These are phyloP conservation scores for Myopa tessellatipennis DNA, from an alignment of 2,888 invertebrate genomes.

Conservation along the genomic window DNA sequence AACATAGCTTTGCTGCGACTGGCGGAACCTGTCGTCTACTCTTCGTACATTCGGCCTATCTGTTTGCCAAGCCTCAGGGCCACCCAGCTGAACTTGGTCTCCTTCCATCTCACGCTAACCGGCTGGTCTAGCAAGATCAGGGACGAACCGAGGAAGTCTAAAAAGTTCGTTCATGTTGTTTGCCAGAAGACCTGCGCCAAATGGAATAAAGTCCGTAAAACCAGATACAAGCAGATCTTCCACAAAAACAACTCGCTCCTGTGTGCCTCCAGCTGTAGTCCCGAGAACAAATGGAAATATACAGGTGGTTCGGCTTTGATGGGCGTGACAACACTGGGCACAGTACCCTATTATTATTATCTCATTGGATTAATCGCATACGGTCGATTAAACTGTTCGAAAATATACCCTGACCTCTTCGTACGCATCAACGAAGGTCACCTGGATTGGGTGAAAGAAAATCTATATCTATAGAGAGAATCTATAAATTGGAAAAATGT, in stretches of 20 bases:
- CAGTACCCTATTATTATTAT: not conserved
- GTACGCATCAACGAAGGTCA: not conserved
- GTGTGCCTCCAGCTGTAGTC: not conserved
- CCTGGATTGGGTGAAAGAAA: slow-evolving; percentile 7
- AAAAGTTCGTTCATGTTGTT: not conserved
- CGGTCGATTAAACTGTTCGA: not conserved
- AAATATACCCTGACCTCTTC: not conserved
- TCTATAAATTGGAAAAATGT: no score
- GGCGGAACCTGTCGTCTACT: slow-evolving; percentile 68
- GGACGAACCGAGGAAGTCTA: not conserved
- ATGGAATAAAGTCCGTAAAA: not conserved
- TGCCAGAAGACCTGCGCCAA: not conserved
- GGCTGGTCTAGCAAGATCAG: not conserved
- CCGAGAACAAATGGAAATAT: not conserved
- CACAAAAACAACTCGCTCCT: not conserved
- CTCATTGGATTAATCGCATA: not conserved
- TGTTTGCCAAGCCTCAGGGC: slow-evolving; percentile 69
- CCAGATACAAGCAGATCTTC: not conserved
- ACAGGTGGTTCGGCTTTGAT: not conserved
- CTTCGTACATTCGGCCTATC: slow-evolving; percentile 71
- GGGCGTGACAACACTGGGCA: not conserved
- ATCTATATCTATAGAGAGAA: not conserved
- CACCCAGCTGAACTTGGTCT: not conserved
- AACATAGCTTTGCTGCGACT: slow-evolving; percentile 78
- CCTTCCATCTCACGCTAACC: not conserved